These are phyloP conservation scores for Hirtodrosophila confusa DNA, from an alignment of 2,888 invertebrate genomes.

Conservation along the genomic window DNA sequence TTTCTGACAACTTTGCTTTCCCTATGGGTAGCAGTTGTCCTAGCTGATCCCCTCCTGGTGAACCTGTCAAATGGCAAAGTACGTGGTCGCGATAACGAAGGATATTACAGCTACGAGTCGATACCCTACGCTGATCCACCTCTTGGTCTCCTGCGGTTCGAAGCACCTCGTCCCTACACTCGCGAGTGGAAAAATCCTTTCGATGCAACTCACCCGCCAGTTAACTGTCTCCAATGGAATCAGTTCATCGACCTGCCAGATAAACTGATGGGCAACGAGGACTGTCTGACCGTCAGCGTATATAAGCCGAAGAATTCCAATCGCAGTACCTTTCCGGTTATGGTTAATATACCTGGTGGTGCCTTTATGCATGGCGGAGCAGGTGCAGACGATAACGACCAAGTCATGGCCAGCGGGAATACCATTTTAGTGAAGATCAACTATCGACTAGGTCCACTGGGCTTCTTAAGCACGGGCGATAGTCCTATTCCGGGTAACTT, in stretches of 20 bases:
- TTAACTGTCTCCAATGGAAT: slow-evolving; percentile 87
- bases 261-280: slow-evolving; percentile 86
- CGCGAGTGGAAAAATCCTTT: slow-evolving; percentile 65
- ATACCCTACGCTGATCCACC: slow-evolving; percentile 89
- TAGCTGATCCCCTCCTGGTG: slow-evolving; percentile 51
- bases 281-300: slow-evolving; percentile 88
- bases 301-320: slow-evolving; percentile 85
- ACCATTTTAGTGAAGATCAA: slow-evolving; percentile 89
- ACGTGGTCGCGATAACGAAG: slow-evolving; percentile 67
- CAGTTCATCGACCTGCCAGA: slow-evolving; percentile 81
- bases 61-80: slow-evolving; percentile 72
- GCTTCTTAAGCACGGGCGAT: slow-evolving; percentile 91
- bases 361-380: slow-evolving; percentile 88
- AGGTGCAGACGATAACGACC: slow-evolving; percentile 85
- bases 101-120: slow-evolving; percentile 87
- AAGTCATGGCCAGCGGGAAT: slow-evolving; percentile 87
- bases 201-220: slow-evolving; percentile 86
- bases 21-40: not conserved
- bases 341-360: slow-evolving; percentile 89
- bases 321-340: slow-evolving; percentile 85
- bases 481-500: slow-evolving; percentile 85
- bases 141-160: slow-evolving; percentile 87
- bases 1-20: not conserved
- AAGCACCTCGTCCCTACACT: slow-evolving; percentile 77
- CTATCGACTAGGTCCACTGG: slow-evolving; percentile 90